Evolutionary conservation across 2,888 invertebrate genomes (phyloP).

Genomic region (Epiblema foenella): DNA sequence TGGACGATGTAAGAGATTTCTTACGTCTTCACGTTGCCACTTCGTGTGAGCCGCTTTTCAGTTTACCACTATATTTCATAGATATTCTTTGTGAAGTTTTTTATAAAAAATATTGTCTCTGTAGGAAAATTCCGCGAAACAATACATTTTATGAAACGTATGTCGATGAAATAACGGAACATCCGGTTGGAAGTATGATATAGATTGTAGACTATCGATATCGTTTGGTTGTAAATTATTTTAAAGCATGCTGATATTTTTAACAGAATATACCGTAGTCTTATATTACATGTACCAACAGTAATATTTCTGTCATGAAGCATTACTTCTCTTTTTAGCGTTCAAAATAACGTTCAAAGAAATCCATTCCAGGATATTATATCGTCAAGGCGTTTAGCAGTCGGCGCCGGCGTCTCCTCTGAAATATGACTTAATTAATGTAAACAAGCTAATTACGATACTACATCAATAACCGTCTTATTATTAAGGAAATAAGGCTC

Average conservation of each 20-base stretch:
- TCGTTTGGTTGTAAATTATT: no score
- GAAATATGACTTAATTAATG: slow-evolving; percentile 79
- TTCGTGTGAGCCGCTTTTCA: slow-evolving; percentile 15
- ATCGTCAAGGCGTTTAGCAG: slow-evolving; percentile 75
- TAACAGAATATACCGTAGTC: background rate
- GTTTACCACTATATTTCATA: slow-evolving; percentile 2
- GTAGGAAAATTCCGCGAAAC: no score
- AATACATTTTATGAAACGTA: no score
- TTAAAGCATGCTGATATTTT: background rate
- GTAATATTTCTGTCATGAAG: background rate
- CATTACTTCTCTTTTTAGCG: slow-evolving; percentile 18
- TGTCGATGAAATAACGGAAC: no score
- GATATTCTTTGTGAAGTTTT: background rate
- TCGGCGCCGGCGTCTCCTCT: slow-evolving; percentile 73
- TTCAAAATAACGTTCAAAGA: slow-evolving; percentile 66
- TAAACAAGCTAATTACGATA: slow-evolving; percentile 55
- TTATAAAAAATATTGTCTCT: no score
- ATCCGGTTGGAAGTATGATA: no score
- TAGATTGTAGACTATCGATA: no score
- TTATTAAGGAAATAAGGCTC: slow-evolving; percentile 49
- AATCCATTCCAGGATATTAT: slow-evolving; percentile 62
- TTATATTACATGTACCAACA: background rate
- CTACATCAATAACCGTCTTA: slow-evolving; percentile 50
- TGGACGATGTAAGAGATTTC: slow-evolving; percentile 47
- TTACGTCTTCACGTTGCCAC: slow-evolving; percentile 28